phyloP scores from a whole-genome alignment of 1,140 invertebrate species.

The Macrobrachium nipponense region DNA sequence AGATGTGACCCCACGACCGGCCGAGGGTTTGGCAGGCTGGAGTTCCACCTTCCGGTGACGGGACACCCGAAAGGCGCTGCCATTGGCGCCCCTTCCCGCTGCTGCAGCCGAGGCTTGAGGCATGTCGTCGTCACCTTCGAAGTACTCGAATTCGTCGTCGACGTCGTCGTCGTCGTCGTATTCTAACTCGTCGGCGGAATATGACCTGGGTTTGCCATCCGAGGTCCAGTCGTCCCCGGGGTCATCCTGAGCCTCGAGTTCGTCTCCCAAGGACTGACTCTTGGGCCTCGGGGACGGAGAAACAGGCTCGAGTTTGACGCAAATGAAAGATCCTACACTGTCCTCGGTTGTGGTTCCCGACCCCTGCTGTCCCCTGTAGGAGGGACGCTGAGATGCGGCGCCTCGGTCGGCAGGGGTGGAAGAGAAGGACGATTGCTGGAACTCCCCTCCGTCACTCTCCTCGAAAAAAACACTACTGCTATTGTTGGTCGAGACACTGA shows the following conservation, averaged over 20 bases:
- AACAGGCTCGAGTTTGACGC: slow-evolving; percentile 38
- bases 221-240: slow-evolving; percentile 19
- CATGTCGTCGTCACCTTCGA: slow-evolving; percentile 43
- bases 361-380: not conserved
- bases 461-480: slow-evolving; percentile 24
- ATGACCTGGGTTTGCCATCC: slow-evolving; percentile 39
- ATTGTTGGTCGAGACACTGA: slow-evolving; percentile 20
- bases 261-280: slow-evolving; percentile 44
- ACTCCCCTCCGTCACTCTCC: not conserved
- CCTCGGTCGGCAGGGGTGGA: not conserved
- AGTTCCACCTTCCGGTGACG: slow-evolving; percentile 70
- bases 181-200: slow-evolving; percentile 48
- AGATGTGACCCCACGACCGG: not conserved
- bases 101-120: slow-evolving; percentile 69
- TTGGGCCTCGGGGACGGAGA: slow-evolving; percentile 13
- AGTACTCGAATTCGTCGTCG: slow-evolving; percentile 43
- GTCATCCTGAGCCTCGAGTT: slow-evolving; percentile 36
- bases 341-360: slow-evolving; percentile 29
- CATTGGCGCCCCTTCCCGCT: slow-evolving; percentile 67
- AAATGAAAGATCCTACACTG: slow-evolving; percentile 40
- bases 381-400: not conserved
- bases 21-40: slow-evolving; percentile 66
- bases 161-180: slow-evolving; percentile 33
- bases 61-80: slow-evolving; percentile 69
- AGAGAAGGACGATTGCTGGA: too few species aligned